A percentile compares a stretch with the other conserved stretches of the same genome.
Conservation (phyloP, 2,797 vertebrate genomes). For the Sebastolobus altivelis region DNA sequence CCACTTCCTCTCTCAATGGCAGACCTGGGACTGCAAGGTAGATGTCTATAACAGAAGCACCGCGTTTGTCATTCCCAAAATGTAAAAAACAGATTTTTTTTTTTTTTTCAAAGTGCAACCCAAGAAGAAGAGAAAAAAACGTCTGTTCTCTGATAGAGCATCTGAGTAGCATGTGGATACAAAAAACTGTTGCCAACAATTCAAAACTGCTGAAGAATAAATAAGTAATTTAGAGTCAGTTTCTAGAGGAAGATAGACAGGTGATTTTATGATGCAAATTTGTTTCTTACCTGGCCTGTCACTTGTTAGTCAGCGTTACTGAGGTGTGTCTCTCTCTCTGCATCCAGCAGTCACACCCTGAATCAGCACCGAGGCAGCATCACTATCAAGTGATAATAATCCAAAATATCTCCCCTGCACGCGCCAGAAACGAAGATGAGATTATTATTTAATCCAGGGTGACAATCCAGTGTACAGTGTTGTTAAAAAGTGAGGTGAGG, state of each 20-base stretch:
- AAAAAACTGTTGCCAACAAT: background rate
- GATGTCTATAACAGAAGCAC: conserved; percentile 82
- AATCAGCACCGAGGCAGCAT: conserved; percentile 72
- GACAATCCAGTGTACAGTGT: conserved; percentile 78
- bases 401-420: conserved; percentile 56
- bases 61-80: conserved; percentile 65
- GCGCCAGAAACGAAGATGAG: conserved; percentile 36
- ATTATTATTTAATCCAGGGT: conserved; percentile 76
- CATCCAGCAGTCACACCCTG: conserved; percentile 54
- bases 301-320: conserved; percentile 49
- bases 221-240: background rate
- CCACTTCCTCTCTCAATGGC: conserved; percentile 73
- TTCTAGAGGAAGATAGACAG: conserved; percentile 11
- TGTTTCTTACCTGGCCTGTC: conserved; percentile 77
- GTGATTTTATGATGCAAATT: background rate
- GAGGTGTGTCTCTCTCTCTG: conserved; percentile 48
- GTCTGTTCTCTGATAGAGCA: conserved; percentile 17
- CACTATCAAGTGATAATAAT: conserved; percentile 65
- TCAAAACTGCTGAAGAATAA: conserved; percentile 14
- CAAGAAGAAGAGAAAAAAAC: conserved; percentile 8
- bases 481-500: conserved; percentile 78
- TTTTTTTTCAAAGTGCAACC: conserved; percentile 7
- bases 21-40: conserved; percentile 74
- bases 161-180: conserved; percentile 31
- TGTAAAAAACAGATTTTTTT: conserved; percentile 73